These are phyloP conservation scores for Ameiurus melas DNA, from an alignment of 2,113 vertebrate genomes.

Conservation along the genomic window DNA sequence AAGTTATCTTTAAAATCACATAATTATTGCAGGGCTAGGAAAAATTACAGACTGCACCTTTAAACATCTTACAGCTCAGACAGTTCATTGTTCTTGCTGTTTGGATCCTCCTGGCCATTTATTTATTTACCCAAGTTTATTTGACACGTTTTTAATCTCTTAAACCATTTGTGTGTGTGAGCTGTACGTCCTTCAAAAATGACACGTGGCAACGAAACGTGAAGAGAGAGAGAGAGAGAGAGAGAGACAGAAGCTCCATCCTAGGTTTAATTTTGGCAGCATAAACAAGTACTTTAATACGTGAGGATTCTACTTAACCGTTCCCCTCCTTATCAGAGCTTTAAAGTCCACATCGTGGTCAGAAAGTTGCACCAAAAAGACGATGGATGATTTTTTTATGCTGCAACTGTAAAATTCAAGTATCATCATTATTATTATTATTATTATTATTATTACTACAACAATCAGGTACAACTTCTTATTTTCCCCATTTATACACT, in stretches of 20 bases:
- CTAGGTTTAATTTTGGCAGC: conserved; percentile 46
- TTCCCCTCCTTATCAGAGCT: background rate
- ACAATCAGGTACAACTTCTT: conserved; percentile 36
- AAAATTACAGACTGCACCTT: conserved; percentile 3
- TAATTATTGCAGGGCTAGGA: no score
- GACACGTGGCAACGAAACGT: background rate
- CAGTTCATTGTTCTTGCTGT: background rate
- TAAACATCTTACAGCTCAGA: background rate
- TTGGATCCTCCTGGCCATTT: background rate
- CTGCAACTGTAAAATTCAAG: conserved; percentile 49
- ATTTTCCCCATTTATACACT: conserved; percentile 38
- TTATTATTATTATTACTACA: background rate
- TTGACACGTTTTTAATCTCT: conserved; percentile 5
- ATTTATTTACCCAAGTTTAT: background rate
- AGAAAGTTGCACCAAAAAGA: conserved; percentile 32
- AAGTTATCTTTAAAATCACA: background rate
- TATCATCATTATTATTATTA: conserved; percentile 27
- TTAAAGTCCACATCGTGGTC: conserved; percentile 8
- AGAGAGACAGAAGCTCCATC: background rate
- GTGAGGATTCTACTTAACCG: background rate
- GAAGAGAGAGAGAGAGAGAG: background rate
- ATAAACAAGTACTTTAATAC: conserved; percentile 32
- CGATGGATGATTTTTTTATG: conserved; percentile 26
- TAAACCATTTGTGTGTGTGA: background rate
- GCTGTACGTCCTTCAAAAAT: conserved; percentile 10